phyloP scores from a whole-genome alignment of 2,113 vertebrate species.

The Pogona vitticeps region DNA sequence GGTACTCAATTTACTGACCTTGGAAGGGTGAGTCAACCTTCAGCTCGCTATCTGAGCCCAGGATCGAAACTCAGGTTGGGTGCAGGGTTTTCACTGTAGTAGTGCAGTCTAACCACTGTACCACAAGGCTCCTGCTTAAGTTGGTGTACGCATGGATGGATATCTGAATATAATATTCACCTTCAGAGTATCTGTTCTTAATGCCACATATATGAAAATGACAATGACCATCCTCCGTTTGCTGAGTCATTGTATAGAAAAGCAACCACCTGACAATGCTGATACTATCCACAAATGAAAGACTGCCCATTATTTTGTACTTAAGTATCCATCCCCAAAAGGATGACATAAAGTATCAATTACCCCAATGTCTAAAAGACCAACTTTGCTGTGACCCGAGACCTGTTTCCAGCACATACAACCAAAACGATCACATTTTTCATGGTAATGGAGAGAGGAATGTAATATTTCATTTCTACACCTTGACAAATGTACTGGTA shows the following conservation, averaged over 20 bases:
- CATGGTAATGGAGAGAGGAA: background rate
- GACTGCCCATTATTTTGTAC: background rate
- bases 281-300: background rate
- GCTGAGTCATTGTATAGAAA: background rate
- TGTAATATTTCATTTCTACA: background rate
- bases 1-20: too few species aligned
- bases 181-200: background rate
- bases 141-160: background rate
- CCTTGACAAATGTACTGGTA: background rate
- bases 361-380: background rate
- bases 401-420: background rate
- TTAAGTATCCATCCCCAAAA: background rate
- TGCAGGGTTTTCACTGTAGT: too few species aligned
- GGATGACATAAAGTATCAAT: background rate
- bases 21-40: too few species aligned
- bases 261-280: background rate
- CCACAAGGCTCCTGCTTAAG: too few species aligned
- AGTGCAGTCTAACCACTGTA: too few species aligned
- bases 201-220: background rate
- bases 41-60: too few species aligned
- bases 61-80: too few species aligned
- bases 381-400: background rate
- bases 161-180: background rate
- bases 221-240: background rate
- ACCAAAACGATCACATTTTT: background rate